Evolutionary conservation across 2,888 invertebrate species (phyloP).

Genomic region (Lamellibrachia columna): DNA sequence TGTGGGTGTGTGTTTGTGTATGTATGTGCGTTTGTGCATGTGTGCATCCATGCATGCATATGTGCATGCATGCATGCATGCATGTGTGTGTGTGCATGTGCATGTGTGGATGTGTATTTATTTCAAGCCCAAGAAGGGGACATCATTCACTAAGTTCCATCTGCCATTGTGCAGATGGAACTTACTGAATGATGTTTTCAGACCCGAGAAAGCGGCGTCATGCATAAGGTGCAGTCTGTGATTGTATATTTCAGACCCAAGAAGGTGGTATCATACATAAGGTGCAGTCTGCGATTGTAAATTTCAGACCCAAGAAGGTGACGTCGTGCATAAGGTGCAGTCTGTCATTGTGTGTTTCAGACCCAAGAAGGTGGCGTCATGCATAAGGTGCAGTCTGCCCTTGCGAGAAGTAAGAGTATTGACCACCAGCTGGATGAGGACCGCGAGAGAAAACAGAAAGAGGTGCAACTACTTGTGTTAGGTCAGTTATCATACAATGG

Average conservation of each 20-base stretch:
- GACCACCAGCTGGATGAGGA: slow-evolving; percentile 60
- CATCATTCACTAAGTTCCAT: background rate
- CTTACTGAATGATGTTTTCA: background rate
- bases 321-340: background rate
- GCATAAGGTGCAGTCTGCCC: slow-evolving; percentile 38
- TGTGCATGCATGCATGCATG: too few relatives aligned
- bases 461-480: slow-evolving; percentile 52
- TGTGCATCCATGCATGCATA: too few relatives aligned
- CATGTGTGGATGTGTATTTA: background rate
- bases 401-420: slow-evolving; percentile 57
- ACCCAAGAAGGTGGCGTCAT: background rate
- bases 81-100: background rate
- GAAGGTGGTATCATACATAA: background rate
- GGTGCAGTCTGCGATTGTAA: background rate
- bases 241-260: background rate
- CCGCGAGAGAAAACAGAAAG: slow-evolving; percentile 51
- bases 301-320: background rate
- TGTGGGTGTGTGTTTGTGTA: too few relatives aligned
- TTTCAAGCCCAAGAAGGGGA: background rate
- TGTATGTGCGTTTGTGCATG: too few relatives aligned
- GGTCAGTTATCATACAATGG: slow-evolving; percentile 41
- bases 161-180: background rate
- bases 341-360: background rate
- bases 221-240: background rate
- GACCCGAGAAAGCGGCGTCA: background rate